Evolutionary conservation across 2,888 invertebrate genomes (phyloP), one percentile per base, ranked within the genome.

Genomic region (Zygothrica quintamaculata): DNA sequence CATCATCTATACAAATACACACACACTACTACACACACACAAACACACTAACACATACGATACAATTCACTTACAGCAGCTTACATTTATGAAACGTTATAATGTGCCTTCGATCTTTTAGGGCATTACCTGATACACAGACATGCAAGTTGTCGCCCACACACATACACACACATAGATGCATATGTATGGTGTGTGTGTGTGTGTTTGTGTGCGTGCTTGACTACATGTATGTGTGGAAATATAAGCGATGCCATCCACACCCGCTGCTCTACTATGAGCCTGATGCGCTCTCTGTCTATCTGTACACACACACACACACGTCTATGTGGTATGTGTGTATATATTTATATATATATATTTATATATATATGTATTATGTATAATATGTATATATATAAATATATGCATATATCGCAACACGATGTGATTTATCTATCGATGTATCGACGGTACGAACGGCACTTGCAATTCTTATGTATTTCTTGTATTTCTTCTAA

Each of bases 51-150:
- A 60, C 13, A 51, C 25, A 55, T 16, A 29, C 29, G n/a, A 39
- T 9, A 56, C 18, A 34, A 34, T n/a, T 43, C 53, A 61, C 44
- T 59, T 40, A 40, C 39, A 52, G 40, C 60, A 62, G 43, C 52
- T 39, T 16, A 15, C 37, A 62, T 56, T 33, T 33, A 58, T 56
- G 59, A 59, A 75, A 46, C 47, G 60, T 65, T 74, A 60, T 84
- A 84, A 80, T 80, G 85, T 80, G 87, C 72, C 68, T 81, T 72
- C 80, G 80, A 81, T 87, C 72, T 87, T 81, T 81, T 81, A 81
- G 80, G 80, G 80, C 65, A 84, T 80, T 74, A 80, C 77, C 87
- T 80, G 80, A 80, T 73, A 73, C 59, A 61, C 61, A 51, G 25
- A 29, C 34, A 44, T 44, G 12, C 31, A 34, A n/a, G n/a, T n/a